phyloP scores from a whole-genome alignment of 1,140 invertebrate species.

The Amyelois transitella region DNA sequence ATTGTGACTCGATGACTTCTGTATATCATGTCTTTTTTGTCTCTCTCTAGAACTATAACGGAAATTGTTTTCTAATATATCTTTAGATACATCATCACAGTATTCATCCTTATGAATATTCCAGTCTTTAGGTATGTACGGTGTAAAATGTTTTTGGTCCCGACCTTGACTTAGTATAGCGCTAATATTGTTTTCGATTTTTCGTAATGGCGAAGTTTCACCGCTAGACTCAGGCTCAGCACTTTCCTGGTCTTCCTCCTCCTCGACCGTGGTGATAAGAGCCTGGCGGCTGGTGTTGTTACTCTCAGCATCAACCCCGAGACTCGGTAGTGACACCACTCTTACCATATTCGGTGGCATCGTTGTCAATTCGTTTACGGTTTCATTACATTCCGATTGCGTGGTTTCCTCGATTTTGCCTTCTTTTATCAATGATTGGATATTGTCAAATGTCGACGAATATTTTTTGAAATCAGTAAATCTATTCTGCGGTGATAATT shows the following conservation, averaged over 20 bases:
- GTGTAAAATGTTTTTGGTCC: constrained; percentile 72
- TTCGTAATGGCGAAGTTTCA: constrained; percentile 76
- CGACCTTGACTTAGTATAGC: constrained; percentile 75
- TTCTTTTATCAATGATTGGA: constrained; percentile 82
- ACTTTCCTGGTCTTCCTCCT: constrained; percentile 78
- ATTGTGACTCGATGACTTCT: constrained; percentile 76
- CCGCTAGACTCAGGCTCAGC: constrained; percentile 69
- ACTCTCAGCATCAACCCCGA: constrained; percentile 73
- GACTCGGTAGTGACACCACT: constrained; percentile 79
- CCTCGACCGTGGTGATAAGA: constrained; percentile 76
- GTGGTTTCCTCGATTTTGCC: constrained; percentile 75
- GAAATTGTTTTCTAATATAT: constrained; percentile 69
- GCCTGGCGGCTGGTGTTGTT: constrained; percentile 58
- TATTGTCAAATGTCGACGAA: constrained; percentile 86
- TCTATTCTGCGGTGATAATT: constrained; percentile 71
- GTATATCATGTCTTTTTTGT: constrained; percentile 73
- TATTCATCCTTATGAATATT: constrained; percentile 75
- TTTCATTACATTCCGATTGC: constrained; percentile 67
- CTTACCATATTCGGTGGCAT: constrained; percentile 78
- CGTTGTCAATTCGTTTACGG: constrained; percentile 68
- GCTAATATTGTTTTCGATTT: constrained; percentile 80
- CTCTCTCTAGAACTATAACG: constrained; percentile 72
- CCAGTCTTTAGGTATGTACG: constrained; percentile 74
- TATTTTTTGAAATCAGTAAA: constrained; percentile 80
- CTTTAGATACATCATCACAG: constrained; percentile 70